These are phyloP conservation scores for Rapana venosa DNA, from an alignment of 2,888 invertebrate genomes.

Conservation along the genomic window DNA sequence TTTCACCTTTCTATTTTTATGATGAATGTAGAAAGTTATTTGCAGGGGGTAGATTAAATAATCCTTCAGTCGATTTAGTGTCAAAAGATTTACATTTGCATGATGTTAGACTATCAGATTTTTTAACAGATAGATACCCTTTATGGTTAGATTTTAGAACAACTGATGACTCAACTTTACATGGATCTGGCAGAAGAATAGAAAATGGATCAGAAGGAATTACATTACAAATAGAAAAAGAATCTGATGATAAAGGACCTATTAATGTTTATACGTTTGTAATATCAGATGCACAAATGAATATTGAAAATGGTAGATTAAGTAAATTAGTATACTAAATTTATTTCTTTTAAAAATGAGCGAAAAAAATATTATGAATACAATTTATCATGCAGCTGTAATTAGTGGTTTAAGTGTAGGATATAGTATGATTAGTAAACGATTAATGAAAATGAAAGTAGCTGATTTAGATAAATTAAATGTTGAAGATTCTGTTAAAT, in stretches of 20 bases:
- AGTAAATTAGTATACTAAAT: background rate
- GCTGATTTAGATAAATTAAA: background rate
- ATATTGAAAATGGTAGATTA: background rate
- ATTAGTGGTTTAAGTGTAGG: background rate
- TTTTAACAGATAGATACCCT: background rate
- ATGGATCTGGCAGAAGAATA: background rate
- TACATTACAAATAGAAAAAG: background rate
- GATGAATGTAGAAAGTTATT: background rate
- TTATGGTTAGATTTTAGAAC: conserved; percentile 6
- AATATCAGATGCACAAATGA: background rate
- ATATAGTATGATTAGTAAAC: background rate
- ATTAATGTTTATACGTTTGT: background rate
- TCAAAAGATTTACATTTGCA: background rate
- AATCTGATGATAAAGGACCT: background rate
- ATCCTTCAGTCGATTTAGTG: background rate
- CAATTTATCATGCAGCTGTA: conserved; percentile 3
- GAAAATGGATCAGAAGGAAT: background rate
- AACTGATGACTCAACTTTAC: background rate
- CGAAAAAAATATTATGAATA: background rate
- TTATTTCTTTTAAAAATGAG: conserved; percentile 1
- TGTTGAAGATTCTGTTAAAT: background rate
- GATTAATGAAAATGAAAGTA: background rate
- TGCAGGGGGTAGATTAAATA: background rate
- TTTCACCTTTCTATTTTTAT: background rate
- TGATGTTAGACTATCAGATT: background rate